Evolutionary conservation across 2,113 vertebrate species (phyloP).

Genomic region (Sciurus niger): DNA sequence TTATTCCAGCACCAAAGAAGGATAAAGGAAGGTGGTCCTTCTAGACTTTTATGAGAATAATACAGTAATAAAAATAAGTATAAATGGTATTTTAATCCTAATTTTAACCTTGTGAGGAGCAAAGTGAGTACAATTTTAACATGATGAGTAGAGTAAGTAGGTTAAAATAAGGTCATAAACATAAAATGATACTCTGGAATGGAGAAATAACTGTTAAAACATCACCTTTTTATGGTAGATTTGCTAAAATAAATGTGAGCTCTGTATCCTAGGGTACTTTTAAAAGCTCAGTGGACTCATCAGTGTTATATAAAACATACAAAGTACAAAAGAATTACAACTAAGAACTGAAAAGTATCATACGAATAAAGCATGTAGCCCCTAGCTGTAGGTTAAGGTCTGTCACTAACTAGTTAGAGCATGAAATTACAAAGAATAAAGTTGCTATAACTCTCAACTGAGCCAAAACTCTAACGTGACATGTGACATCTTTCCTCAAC

Average conservation of each 20-base stretch:
- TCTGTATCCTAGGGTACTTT: neutral
- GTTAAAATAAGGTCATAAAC: slow-evolving; percentile 68
- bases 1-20: neutral
- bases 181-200: slow-evolving; percentile 54
- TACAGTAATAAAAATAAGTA: slow-evolving; percentile 57
- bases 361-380: neutral
- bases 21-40: neutral
- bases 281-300: slow-evolving; percentile 19
- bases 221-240: slow-evolving; percentile 13
- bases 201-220: slow-evolving; percentile 36
- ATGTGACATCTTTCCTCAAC: neutral
- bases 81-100: slow-evolving; percentile 54
- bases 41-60: slow-evolving; percentile 19
- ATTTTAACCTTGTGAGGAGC: slow-evolving; percentile 60
- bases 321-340: slow-evolving; percentile 32
- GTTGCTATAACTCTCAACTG: slow-evolving; percentile 24
- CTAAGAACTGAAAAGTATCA: slow-evolving; percentile 16
- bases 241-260: slow-evolving; percentile 50
- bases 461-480: neutral
- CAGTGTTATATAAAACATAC: slow-evolving; percentile 49
- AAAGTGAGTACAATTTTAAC: slow-evolving; percentile 56
- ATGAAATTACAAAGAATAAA: neutral
- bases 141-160: slow-evolving; percentile 7
- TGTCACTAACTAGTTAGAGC: neutral
- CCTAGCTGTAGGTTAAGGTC: neutral